These are phyloP conservation scores for Neocrepidodera transversa DNA, from an alignment of 2,888 invertebrate species.

Conservation along the genomic window DNA sequence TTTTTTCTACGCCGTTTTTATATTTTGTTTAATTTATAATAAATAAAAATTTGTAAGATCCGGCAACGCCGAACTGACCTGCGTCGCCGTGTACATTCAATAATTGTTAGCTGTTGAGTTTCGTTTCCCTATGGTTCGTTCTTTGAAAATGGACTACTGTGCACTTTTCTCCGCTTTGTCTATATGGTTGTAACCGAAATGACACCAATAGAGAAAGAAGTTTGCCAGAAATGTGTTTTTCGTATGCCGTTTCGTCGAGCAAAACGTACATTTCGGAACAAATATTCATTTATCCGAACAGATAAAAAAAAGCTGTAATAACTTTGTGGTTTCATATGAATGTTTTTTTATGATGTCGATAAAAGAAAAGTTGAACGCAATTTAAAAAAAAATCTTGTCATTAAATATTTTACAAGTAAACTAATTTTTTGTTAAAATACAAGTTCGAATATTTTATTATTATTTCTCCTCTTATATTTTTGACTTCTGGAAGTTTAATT, in stretches of 20 bases:
- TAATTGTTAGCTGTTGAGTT: conserved; percentile 16
- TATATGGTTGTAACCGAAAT: conserved; percentile 9
- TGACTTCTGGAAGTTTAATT: too few species aligned
- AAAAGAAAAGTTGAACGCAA: too few species aligned
- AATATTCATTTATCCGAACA: conserved; percentile 2
- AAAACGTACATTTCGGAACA: neutral
- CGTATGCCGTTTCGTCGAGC: neutral
- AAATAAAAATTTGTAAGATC: neutral
- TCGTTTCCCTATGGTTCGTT: conserved; percentile 16
- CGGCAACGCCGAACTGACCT: conserved; percentile 19
- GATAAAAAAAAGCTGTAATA: neutral
- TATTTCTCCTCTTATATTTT: too few species aligned
- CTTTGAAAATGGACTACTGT: conserved; percentile 7
- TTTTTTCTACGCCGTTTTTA: too few species aligned
- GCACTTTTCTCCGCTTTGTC: conserved; percentile 13
- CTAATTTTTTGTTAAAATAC: too few species aligned
- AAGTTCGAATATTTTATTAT: too few species aligned
- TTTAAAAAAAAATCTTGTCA: too few species aligned
- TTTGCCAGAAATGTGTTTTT: conserved; percentile 1
- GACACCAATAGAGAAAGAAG: conserved; percentile 4
- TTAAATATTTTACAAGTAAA: too few species aligned
- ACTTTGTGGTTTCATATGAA: neutral
- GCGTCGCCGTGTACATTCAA: conserved; percentile 18
- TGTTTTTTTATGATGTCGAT: neutral
- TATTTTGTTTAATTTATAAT: neutral